These are phyloP conservation scores for Antigone vipio DNA, from an alignment of 2,113 vertebrate species.

Conservation along the genomic window DNA sequence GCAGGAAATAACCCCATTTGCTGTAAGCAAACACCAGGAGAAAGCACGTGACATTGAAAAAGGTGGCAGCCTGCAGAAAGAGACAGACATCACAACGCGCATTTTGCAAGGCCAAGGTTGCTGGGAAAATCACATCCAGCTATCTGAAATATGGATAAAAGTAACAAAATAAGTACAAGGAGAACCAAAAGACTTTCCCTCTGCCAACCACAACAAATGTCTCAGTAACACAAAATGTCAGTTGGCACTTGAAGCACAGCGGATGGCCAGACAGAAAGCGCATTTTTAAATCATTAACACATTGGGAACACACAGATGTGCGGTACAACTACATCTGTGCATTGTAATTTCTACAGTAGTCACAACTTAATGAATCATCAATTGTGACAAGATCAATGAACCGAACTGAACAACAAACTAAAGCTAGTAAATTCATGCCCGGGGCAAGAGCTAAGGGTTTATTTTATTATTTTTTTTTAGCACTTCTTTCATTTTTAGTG, in stretches of 20 bases:
- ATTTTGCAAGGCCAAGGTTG: neutral
- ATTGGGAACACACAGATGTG: constrained; percentile 65
- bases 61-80: neutral
- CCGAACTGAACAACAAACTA: constrained; percentile 62
- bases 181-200: constrained; percentile 20
- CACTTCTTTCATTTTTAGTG: constrained; percentile 42
- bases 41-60: neutral
- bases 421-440: constrained; percentile 66
- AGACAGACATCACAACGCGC: neutral
- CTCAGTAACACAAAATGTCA: constrained; percentile 41
- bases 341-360: constrained; percentile 67
- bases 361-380: constrained; percentile 73
- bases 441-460: constrained; percentile 45
- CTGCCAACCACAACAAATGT: constrained; percentile 38
- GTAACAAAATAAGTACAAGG: neutral
- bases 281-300: constrained; percentile 63
- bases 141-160: neutral
- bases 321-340: constrained; percentile 62
- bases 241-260: constrained; percentile 44
- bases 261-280: constrained; percentile 50
- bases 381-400: constrained; percentile 73
- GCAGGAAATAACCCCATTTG: neutral
- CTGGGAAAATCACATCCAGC: neutral
- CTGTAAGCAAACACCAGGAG: neutral
- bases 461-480: constrained; percentile 20